A percentile compares a stretch with the other conserved stretches of the same genome.
phyloP scores from a whole-genome alignment of 2,113 vertebrate species.

The Acrocephalus kingi region DNA sequence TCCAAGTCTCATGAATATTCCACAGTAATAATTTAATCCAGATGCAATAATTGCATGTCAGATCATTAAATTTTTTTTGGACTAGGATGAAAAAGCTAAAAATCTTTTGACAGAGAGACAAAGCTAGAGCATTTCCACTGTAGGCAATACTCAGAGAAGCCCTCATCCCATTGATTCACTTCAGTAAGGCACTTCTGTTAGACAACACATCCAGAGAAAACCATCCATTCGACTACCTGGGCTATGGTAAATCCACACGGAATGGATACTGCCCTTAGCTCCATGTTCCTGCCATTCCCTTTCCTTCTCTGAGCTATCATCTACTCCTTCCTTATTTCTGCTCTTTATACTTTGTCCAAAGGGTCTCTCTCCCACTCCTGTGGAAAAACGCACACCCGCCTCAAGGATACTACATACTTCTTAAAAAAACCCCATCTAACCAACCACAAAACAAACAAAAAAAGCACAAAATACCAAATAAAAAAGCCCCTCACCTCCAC shows the following conservation, averaged over 20 bases:
- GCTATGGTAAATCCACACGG: background rate
- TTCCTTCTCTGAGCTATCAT: background rate
- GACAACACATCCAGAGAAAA: background rate
- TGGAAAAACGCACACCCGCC: accelerated
- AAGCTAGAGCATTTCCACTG: background rate
- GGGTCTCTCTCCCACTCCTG: background rate
- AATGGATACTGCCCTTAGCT: background rate
- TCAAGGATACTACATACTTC: background rate
- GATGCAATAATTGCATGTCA: background rate
- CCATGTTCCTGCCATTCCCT: background rate
- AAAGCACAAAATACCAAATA: accelerated
- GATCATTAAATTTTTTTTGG: background rate
- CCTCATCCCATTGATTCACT: accelerated
- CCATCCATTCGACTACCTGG: accelerated
- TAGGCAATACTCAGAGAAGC: background rate
- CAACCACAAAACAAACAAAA: background rate
- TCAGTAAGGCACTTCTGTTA: accelerated
- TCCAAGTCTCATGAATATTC: background rate
- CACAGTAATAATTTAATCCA: background rate
- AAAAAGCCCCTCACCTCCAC: accelerated
- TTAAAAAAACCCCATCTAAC: background rate
- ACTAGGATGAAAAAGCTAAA: background rate
- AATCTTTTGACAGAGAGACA: background rate
- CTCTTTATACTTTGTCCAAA: background rate
- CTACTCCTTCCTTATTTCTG: background rate